Percentiles rank a stretch among this genome's conserved stretches.
phyloP scores from a whole-genome alignment of 2,797 vertebrate species.

The Philypnodon macrostomus region DNA sequence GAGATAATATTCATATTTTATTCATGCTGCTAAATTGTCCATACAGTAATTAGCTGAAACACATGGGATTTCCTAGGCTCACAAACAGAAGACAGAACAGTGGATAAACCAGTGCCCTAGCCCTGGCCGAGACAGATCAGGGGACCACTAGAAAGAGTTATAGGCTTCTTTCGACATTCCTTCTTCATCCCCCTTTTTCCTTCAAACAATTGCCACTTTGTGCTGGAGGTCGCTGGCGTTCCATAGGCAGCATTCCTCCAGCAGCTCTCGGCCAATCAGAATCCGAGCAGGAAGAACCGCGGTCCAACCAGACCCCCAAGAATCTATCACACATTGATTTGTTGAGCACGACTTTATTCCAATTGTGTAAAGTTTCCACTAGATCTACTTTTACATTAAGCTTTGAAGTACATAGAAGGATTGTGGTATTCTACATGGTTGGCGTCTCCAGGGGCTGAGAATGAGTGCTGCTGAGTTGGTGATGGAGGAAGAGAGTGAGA shows the following conservation, averaged over 20 bases:
- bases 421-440: neutral
- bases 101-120: no score
- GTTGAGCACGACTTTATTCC: constrained; percentile 62
- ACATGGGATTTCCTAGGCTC: constrained; percentile 10
- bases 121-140: no score
- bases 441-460: no score
- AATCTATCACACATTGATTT: constrained; percentile 81
- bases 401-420: no score
- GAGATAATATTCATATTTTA: neutral
- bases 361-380: constrained; percentile 17
- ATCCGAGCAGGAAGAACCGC: constrained; percentile 71
- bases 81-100: constrained; percentile 9
- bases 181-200: constrained; percentile 76
- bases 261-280: constrained; percentile 62
- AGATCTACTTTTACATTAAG: neutral
- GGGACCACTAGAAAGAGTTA: constrained; percentile 63
- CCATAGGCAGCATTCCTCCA: constrained; percentile 63
- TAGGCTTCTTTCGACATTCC: constrained; percentile 73
- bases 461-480: no score
- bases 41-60: constrained; percentile 4
- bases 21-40: neutral
- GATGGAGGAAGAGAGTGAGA: no score
- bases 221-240: constrained; percentile 72
- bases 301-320: constrained; percentile 76
- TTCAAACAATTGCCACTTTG: constrained; percentile 80